These are phyloP conservation scores for Phalloptychus januarius DNA, from an alignment of 2,797 vertebrate species.

Conservation along the genomic window DNA sequence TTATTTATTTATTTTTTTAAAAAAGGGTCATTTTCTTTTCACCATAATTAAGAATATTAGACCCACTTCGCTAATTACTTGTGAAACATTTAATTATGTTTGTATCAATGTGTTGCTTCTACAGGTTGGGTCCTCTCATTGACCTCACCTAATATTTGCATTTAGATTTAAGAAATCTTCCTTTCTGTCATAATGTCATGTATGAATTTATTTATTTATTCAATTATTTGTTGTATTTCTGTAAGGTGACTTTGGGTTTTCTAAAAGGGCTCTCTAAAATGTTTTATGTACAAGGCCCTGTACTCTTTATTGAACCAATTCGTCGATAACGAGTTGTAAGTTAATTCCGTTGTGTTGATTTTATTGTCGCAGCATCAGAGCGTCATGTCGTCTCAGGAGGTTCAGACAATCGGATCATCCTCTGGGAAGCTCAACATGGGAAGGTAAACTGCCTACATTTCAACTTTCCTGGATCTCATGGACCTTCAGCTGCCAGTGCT, in stretches of 20 bases:
- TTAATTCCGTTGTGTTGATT: not conserved
- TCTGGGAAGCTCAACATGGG: constrained; percentile 86
- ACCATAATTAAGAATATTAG: not conserved
- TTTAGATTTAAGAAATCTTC: not conserved
- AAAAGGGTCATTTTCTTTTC: not conserved
- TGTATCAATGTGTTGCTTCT: not conserved
- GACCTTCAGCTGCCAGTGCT: not conserved
- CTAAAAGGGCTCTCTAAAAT: no score
- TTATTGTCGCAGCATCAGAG: constrained; percentile 79
- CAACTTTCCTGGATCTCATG: not conserved
- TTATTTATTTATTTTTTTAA: not conserved
- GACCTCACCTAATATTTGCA: not conserved
- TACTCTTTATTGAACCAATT: not conserved
- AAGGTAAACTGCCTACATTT: constrained; percentile 74
- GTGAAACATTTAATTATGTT: not conserved
- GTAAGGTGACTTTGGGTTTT: not conserved
- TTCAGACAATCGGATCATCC: constrained; percentile 88
- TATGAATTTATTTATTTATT: no score
- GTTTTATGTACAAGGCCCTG: not conserved
- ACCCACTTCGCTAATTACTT: not conserved
- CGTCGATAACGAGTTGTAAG: not conserved
- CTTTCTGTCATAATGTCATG: not conserved
- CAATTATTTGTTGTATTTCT: no score
- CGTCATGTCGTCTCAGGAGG: constrained; percentile 89
- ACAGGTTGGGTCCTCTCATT: not conserved